phyloP scores from a whole-genome alignment of 2,113 vertebrate species.

The Pyrgilauda ruficollis region DNA sequence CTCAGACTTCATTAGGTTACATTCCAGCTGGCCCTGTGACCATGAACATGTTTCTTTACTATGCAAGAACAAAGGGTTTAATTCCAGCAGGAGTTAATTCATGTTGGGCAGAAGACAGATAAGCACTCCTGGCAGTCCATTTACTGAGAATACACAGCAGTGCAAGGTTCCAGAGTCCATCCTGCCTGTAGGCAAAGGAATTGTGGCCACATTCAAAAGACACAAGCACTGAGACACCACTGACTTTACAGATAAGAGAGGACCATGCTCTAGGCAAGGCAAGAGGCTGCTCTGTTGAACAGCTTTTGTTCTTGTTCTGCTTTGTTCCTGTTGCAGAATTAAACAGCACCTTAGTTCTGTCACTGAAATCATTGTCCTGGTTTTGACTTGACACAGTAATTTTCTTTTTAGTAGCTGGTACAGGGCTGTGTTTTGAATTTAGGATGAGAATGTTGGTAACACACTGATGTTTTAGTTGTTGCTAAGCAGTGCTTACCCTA shows the following conservation, averaged over 20 bases:
- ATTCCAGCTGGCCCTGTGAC: background rate
- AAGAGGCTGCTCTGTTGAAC: background rate
- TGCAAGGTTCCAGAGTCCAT: background rate
- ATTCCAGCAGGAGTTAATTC: background rate
- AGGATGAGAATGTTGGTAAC: background rate
- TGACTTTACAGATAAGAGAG: background rate
- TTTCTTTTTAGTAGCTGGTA: background rate
- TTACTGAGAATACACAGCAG: background rate
- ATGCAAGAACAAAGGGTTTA: background rate
- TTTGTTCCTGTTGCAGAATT: background rate
- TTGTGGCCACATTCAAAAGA: background rate
- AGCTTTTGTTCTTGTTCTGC: background rate
- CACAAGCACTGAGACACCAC: background rate
- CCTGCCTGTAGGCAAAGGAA: background rate
- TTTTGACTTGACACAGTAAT: background rate
- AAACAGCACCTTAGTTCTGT: background rate
- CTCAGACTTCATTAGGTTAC: background rate
- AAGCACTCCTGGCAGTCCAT: background rate
- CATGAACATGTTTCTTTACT: background rate
- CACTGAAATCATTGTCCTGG: background rate
- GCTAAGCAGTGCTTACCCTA: background rate
- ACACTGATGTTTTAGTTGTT: background rate
- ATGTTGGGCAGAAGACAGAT: background rate
- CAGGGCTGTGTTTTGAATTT: background rate
- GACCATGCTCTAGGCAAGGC: background rate